Conservation (phyloP, 2,113 vertebrate genomes). For the Odocoileus virginianus region DNA sequence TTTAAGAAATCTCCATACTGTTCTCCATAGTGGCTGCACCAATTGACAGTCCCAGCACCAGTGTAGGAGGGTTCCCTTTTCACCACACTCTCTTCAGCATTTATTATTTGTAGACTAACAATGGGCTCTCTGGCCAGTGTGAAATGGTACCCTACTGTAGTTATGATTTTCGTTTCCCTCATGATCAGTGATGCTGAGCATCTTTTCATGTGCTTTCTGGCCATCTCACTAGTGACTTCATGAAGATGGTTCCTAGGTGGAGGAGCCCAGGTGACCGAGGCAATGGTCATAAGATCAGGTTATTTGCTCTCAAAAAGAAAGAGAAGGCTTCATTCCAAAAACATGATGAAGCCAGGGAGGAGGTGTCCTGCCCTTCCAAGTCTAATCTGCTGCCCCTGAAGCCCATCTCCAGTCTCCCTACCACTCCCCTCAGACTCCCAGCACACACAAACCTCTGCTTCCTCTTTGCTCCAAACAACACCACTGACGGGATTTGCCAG, state of each 20-base stretch:
- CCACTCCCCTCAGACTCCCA: no score
- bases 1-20: no score
- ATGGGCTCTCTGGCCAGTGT: background rate
- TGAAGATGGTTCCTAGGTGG: background rate
- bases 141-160: background rate
- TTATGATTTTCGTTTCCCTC: background rate
- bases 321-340: background rate
- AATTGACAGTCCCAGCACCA: background rate
- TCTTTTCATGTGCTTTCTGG: background rate
- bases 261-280: background rate
- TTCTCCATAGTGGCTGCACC: background rate
- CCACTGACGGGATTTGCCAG: background rate
- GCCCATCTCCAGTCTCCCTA: background rate
- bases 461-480: background rate
- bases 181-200: background rate
- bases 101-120: background rate
- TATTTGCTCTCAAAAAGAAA: background rate
- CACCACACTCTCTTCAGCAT: background rate
- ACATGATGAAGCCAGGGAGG: background rate
- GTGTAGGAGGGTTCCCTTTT: background rate
- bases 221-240: background rate
- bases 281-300: background rate
- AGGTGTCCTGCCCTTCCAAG: background rate
- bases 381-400: background rate
- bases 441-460: background rate